These are phyloP conservation scores for Philaenus spumarius DNA, from an alignment of 1,140 invertebrate genomes.

Conservation along the genomic window DNA sequence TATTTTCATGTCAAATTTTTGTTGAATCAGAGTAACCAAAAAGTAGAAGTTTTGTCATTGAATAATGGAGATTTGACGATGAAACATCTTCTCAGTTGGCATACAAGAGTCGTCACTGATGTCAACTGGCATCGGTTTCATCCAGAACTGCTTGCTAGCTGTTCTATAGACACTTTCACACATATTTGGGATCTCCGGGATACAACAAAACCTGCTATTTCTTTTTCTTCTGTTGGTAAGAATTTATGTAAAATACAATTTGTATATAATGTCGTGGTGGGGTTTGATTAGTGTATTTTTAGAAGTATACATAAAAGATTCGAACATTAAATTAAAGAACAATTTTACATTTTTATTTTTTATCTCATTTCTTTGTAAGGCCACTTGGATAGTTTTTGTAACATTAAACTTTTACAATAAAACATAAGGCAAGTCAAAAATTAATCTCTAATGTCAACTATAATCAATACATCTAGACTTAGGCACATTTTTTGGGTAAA, in stretches of 20 bases:
- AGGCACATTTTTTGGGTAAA: no score
- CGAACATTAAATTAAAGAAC: no score
- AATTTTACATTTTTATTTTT: no score
- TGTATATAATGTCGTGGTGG: no score
- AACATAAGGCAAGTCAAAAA: no score
- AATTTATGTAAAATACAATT: constrained; percentile 7
- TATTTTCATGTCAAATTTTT: constrained; percentile 6
- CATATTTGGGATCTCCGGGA: constrained; percentile 91
- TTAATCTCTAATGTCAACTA: no score
- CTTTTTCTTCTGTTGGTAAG: constrained; percentile 71
- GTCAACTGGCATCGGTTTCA: constrained; percentile 89
- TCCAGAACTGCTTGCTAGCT: constrained; percentile 83
- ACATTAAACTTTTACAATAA: no score
- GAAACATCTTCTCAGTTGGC: constrained; percentile 67
- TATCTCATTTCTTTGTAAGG: no score
- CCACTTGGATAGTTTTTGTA: no score
- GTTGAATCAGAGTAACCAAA: constrained; percentile 65
- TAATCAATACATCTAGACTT: no score
- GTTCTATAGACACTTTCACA: constrained; percentile 89
- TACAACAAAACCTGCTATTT: constrained; percentile 67
- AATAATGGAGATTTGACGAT: constrained; percentile 56
- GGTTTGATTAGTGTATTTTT: neutral
- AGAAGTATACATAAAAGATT: no score
- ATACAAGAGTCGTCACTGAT: constrained; percentile 85
- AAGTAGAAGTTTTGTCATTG: constrained; percentile 76